These are phyloP conservation scores for Aselliscus stoliczkanus DNA, from an alignment of 2,797 vertebrate genomes.

Conservation along the genomic window DNA sequence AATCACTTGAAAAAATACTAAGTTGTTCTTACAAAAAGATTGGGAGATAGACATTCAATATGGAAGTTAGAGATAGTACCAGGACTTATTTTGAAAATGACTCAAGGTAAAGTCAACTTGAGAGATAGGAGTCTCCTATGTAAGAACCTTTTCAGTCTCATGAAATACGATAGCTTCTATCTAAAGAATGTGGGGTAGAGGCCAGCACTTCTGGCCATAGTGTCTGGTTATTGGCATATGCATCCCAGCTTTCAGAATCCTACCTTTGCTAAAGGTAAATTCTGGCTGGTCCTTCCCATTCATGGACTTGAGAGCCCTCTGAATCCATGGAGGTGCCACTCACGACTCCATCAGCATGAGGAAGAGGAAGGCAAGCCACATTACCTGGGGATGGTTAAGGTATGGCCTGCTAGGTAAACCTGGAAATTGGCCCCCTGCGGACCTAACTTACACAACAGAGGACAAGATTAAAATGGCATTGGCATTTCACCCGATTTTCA, in stretches of 20 bases:
- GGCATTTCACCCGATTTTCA: background rate
- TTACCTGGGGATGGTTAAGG: background rate
- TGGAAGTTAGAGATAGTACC: background rate
- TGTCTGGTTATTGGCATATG: background rate
- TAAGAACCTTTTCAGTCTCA: background rate
- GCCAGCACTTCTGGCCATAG: background rate
- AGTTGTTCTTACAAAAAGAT: background rate
- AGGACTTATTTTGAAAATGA: background rate
- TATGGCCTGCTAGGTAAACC: background rate
- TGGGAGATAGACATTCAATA: background rate
- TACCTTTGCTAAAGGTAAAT: background rate
- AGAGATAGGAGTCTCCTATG: background rate
- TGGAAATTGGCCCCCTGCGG: background rate
- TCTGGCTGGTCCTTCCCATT: background rate
- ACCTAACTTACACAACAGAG: background rate
- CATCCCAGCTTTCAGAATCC: background rate
- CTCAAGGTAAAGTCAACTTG: background rate
- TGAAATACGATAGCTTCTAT: background rate
- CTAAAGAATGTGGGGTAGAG: background rate
- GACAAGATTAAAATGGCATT: background rate
- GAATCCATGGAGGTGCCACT: background rate
- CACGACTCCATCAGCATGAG: background rate
- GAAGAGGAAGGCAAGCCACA: background rate
- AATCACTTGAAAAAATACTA: constrained; percentile 9
- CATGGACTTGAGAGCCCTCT: background rate